Base-by-base conservation (phyloP, 2,797 vertebrate genomes). In the Leuciscus waleckii region DNA sequence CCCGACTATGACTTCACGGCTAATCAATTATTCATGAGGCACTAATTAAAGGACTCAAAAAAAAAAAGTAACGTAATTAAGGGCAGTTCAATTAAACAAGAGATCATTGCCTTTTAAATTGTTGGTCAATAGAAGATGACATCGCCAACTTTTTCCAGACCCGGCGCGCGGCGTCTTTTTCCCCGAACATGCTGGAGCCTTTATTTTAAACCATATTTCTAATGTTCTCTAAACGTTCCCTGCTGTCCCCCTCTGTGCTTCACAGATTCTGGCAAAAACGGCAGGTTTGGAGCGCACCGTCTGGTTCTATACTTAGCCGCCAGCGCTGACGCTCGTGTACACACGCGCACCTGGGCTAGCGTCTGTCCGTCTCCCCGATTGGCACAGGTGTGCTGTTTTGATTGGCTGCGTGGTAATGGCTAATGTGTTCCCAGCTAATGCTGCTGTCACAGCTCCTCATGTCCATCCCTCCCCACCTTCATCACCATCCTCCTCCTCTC, bases 1-100 rank as follows among this genome's bases (percentile, higher is more conserved):
- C 93, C 89, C 89, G 58, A 93, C 93, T 94, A 93, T 92, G 94
- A 93, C 91, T 94, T 94, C 92, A 94, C 86, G 93, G 90, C 92
- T 95, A 94, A 95, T 96, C 95, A 95, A 93, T 92, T 94, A 95
- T 95, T 95, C 92, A 92, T 93, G 93, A 90, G 89, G 90, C 89
- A 89, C 92, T 95, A 94, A 95, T 95, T 95, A 94, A 93, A 92
- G 94, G 92, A 89, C 92, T n/a, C n/a, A 29, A 29, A 29, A 93
- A 94, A 95, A 94, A 95, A 94, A 92, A 93, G 92, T 90, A 93
- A 93, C 84, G 90, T 90, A 92, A 89, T 92, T 92, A 93, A 93
- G 91, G 91, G 89, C 90, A 85, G 91, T 93, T 91, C 90, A 93
- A 93, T 87, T 91, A 90, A 93, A 86, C 79, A 67, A 85, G 63